These are phyloP conservation scores for Drosophila lacteicornis DNA, from an alignment of 1,140 invertebrate species.

Conservation along the genomic window DNA sequence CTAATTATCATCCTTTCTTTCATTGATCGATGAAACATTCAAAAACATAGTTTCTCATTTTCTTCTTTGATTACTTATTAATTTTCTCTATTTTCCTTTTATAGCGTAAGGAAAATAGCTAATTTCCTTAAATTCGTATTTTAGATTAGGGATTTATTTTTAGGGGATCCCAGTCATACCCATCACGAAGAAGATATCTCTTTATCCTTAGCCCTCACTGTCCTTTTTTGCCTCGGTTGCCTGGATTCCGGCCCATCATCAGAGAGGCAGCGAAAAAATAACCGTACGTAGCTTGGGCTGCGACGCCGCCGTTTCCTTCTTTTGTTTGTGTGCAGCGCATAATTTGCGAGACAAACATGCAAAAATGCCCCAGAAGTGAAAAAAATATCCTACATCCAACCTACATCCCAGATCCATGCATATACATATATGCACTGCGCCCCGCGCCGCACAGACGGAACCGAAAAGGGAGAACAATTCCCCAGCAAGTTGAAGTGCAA, in stretches of 20 bases:
- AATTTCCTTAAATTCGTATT: too few species aligned
- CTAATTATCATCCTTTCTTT: too few species aligned
- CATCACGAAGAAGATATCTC: constrained; percentile 18
- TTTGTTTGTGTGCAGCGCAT: constrained; percentile 81
- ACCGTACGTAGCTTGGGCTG: constrained; percentile 45
- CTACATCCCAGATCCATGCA: constrained; percentile 25
- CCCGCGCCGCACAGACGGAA: constrained; percentile 14
- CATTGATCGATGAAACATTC: too few species aligned
- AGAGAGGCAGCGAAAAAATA: constrained; percentile 53
- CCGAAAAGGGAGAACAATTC: constrained; percentile 60
- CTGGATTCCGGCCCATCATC: constrained; percentile 57
- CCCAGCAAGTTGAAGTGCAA: constrained; percentile 71
- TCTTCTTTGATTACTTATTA: too few species aligned
- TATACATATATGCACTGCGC: constrained; percentile 36
- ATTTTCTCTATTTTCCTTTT: too few species aligned
- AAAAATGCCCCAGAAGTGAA: constrained; percentile 79
- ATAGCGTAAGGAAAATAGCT: not conserved
- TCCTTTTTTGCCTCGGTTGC: constrained; percentile 19
- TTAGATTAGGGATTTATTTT: not conserved
- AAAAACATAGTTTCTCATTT: too few species aligned
- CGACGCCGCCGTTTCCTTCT: constrained; percentile 61
- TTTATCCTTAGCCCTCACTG: constrained; percentile 22
- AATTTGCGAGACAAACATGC: constrained; percentile 82
- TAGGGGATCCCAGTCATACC: not conserved
- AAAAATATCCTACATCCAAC: constrained; percentile 49